Percentiles rank a stretch among this genome's conserved stretches.
Conservation (phyloP, 2,113 vertebrate genomes). For the Oenanthe oenanthe region DNA sequence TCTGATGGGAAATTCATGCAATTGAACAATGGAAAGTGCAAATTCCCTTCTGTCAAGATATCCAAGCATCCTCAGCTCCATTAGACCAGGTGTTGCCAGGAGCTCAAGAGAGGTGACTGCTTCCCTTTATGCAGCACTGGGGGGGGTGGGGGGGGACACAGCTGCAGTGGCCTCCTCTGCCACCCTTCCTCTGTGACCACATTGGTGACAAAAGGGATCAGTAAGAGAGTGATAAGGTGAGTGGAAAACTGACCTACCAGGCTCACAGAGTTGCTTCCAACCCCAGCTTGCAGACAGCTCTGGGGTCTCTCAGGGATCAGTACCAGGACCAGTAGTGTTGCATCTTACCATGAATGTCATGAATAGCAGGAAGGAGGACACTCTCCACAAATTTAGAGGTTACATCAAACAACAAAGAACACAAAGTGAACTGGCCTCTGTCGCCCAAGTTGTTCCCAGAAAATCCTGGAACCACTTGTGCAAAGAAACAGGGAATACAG, state of each 20-base stretch:
- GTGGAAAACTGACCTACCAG: neutral
- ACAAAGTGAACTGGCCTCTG: neutral
- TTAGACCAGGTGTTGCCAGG: neutral
- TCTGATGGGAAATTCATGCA: neutral
- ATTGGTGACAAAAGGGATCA: neutral
- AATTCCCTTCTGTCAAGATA: neutral
- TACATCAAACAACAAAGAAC: accelerated
- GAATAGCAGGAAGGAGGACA: neutral
- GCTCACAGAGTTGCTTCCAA: neutral
- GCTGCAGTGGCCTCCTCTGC: neutral
- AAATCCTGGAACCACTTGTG: neutral
- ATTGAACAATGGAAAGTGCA: neutral
- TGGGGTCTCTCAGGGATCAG: neutral
- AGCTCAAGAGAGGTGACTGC: neutral
- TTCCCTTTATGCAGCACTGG: neutral
- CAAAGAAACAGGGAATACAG: neutral
- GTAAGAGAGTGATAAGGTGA: neutral
- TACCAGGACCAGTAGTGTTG: neutral
- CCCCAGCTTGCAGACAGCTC: neutral
- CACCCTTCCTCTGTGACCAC: neutral
- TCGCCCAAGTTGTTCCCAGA: neutral
- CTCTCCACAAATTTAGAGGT: neutral
- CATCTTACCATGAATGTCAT: neutral
- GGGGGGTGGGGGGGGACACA: neutral
- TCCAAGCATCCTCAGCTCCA: too few species aligned